Evolutionary conservation across 2,888 invertebrate genomes (phyloP).

Genomic region (Selenia dentaria): DNA sequence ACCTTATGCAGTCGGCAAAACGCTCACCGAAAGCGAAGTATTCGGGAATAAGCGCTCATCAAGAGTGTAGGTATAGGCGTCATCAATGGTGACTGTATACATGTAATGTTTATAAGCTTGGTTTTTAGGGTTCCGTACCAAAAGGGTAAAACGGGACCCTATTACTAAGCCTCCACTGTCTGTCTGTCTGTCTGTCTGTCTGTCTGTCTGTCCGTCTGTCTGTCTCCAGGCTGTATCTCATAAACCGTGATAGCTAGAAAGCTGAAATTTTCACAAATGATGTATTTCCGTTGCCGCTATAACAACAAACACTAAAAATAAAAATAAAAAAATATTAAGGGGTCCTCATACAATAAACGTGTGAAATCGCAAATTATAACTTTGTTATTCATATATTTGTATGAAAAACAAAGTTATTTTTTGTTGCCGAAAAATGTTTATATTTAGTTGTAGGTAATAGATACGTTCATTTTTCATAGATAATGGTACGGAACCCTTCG

Average conservation of each 20-base stretch:
- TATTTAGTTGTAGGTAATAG: slow-evolving; percentile 26
- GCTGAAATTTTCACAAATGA: slow-evolving; percentile 20
- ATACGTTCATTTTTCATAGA: slow-evolving; percentile 17
- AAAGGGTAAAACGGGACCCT: neutral
- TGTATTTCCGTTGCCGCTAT: slow-evolving; percentile 24
- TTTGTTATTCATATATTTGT: slow-evolving; percentile 24
- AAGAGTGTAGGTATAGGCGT: slow-evolving; percentile 27
- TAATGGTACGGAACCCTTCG: neutral
- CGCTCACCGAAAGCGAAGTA: slow-evolving; percentile 29
- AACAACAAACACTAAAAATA: slow-evolving; percentile 23
- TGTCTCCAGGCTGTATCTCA: neutral
- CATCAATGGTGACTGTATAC: slow-evolving; percentile 29
- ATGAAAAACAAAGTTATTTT: slow-evolving; percentile 26
- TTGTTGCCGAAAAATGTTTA: slow-evolving; percentile 22
- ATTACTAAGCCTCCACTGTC: neutral
- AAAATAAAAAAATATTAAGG: slow-evolving; percentile 17
- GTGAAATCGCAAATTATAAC: slow-evolving; percentile 23
- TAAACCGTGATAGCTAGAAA: neutral
- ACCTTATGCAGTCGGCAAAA: slow-evolving; percentile 28
- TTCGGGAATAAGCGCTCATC: slow-evolving; percentile 30
- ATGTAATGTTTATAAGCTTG: slow-evolving; percentile 26
- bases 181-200: too few species aligned
- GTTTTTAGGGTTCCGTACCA: slow-evolving; percentile 9
- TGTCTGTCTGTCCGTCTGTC: neutral
- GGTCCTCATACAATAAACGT: slow-evolving; percentile 21